Evolutionary conservation across 2,888 invertebrate species (phyloP), one percentile per base, ranked within the genome.

Genomic region (Microctonus aethiopoides): DNA sequence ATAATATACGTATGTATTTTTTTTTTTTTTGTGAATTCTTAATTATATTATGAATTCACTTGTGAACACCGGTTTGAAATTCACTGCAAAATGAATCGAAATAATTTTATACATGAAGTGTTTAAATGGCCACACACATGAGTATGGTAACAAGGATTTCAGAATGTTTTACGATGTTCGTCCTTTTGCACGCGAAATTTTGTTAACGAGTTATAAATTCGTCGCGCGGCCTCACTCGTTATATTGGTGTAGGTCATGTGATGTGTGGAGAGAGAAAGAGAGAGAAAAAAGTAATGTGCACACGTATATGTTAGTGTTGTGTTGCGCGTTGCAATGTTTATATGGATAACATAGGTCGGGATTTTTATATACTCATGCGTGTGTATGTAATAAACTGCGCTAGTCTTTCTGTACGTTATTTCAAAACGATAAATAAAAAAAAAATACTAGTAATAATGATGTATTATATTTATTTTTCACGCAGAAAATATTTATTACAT

Each of bases 141-240:
- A 46, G 16, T 39, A 39, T 39, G n/a, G 13, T 46, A 46, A 46
- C 46, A 46, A 46, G 46, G 46, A 46, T n/a, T 46, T 16, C 46
- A 46, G 16, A 46, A 46, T 46, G 46, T 57, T 57, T 57, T 57
- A 57, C 57, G 57, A 57, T n/a, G 34, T 32, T 46, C 57, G 29
- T 57, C 57, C 57, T 57, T 57, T 57, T 32, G 32, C 29, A 29
- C 60, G 39, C 60, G 60, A 60, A 60, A 60, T 60, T 54, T 60
- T 34, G 39, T 39, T 60, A 60, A 60, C 39, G 60, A 60, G 67
- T 67, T 67, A 61, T 68, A 72, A 75, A 74, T 73, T 72, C 59
- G 72, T 70, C 74, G 71, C 61, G 68, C 64, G 52, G 52, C 52
- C 56, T 71, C 51, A 16, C 51, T 46, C 36, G 51, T 34, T 32